Evolutionary conservation across 1,140 invertebrate species (phyloP).

Genomic region (Drosophila jambulina): DNA sequence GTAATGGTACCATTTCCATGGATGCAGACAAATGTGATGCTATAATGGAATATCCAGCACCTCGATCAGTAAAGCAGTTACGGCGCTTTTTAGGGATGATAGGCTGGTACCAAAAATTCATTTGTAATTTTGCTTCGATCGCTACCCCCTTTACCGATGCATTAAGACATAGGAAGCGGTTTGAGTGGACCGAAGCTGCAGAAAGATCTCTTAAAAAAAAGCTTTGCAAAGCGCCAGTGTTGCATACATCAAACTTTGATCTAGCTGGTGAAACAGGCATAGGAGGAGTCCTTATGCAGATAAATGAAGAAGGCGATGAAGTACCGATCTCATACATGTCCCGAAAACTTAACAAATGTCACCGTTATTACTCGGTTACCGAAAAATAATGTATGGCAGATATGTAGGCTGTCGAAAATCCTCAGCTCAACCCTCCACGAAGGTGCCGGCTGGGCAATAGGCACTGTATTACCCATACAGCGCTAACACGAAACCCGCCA

Average conservation of each 20-base stretch:
- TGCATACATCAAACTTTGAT: not conserved
- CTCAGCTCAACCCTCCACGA: too few species aligned
- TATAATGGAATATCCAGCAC: constrained; percentile 3
- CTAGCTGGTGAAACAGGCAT: not conserved
- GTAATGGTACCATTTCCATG: constrained; percentile 17
- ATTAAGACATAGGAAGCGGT: not conserved
- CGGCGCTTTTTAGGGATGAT: not conserved
- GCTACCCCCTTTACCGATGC: not conserved
- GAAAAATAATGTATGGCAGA: not conserved
- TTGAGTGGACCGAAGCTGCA: not conserved
- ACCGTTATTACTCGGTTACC: not conserved
- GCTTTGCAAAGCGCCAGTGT: not conserved
- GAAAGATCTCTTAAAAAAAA: not conserved
- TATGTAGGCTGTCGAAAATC: too few species aligned
- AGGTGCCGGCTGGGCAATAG: too few species aligned
- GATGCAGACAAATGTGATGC: constrained; percentile 10
- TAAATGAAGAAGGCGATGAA: not conserved
- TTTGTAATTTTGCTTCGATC: not conserved
- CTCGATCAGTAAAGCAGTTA: constrained; percentile 1
- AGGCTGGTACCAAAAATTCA: not conserved
- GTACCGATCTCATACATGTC: not conserved
- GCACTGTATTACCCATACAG: too few species aligned
- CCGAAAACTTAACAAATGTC: not conserved
- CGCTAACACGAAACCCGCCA: too few species aligned
- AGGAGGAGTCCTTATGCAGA: not conserved